These are phyloP conservation scores for Callosobruchus maculatus DNA, from an alignment of 2,888 invertebrate genomes.

Conservation along the genomic window DNA sequence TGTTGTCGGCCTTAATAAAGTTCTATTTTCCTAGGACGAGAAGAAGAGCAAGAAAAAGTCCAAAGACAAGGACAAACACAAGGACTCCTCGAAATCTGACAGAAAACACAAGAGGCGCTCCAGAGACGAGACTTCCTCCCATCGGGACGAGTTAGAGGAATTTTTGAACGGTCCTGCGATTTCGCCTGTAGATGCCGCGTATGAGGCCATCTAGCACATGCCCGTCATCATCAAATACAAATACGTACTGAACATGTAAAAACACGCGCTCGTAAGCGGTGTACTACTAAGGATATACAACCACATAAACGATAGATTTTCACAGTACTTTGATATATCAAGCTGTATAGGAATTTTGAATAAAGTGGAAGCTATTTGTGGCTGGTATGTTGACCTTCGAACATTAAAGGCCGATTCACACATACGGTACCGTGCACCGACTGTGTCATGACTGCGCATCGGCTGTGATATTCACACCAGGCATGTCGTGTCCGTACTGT, in stretches of 20 bases:
- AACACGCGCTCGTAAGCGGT: background rate
- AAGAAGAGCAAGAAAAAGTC: conserved; percentile 52
- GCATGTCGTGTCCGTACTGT: too few relatives aligned
- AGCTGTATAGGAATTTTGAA: too few relatives aligned
- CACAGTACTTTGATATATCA: too few relatives aligned
- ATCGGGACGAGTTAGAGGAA: conserved; percentile 58
- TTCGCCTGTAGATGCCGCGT: conserved; percentile 56
- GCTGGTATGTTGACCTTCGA: too few relatives aligned
- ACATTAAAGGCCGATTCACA: too few relatives aligned
- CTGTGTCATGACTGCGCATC: too few relatives aligned
- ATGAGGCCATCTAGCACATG: conserved; percentile 56
- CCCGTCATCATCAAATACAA: conserved; percentile 13
- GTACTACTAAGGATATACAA: too few relatives aligned
- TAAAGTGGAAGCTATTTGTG: too few relatives aligned
- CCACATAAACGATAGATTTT: too few relatives aligned
- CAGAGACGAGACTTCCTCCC: conserved; percentile 46
- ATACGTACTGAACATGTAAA: conserved; percentile 12
- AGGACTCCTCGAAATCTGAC: conserved; percentile 45
- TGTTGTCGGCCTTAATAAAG: too few relatives aligned
- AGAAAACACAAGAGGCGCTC: conserved; percentile 50
- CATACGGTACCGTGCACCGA: too few relatives aligned
- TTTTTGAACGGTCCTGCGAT: conserved; percentile 57
- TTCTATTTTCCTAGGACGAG: conserved; percentile 27
- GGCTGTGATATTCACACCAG: too few relatives aligned
- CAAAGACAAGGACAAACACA: conserved; percentile 56